A percentile compares a stretch with the other conserved stretches of the same genome.
phyloP scores from a whole-genome alignment of 2,113 vertebrate genomes.

The Otocyon megalotis region DNA sequence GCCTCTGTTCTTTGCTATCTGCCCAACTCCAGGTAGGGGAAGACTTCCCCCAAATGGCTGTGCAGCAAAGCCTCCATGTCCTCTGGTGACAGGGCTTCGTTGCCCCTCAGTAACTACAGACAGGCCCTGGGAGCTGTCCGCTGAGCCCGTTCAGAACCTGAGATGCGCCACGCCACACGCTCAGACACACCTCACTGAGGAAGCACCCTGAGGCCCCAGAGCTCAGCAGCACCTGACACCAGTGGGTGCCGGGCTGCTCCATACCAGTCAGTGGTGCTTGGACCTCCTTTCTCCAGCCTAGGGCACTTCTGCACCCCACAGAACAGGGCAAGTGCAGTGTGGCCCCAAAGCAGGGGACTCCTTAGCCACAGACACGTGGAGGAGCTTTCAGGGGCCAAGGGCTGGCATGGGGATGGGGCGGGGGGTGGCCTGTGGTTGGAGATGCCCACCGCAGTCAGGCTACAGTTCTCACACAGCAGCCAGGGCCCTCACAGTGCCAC shows the following conservation, averaged over 20 bases:
- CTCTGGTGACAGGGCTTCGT: background rate
- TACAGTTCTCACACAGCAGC: background rate
- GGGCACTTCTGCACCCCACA: background rate
- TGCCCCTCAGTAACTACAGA: background rate
- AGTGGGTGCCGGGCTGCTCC: background rate
- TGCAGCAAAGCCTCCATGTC: background rate
- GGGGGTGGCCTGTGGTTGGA: background rate
- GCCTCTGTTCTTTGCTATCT: background rate
- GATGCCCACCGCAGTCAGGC: background rate
- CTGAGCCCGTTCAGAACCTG: background rate
- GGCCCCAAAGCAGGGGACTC: background rate
- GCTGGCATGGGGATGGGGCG: fast-evolving
- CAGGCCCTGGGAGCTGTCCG: too few species aligned
- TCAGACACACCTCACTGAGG: too few species aligned
- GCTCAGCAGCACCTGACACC: background rate
- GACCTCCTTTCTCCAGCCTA: background rate
- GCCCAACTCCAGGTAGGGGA: background rate
- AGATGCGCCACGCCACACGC: fast-evolving
- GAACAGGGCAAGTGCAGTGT: background rate
- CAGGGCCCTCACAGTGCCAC: background rate
- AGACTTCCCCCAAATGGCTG: background rate
- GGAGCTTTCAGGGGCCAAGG: background rate
- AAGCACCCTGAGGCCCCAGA: background rate
- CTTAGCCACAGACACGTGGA: background rate
- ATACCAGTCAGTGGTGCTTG: too few species aligned